Percentiles rank a stretch among this genome's conserved stretches.
These are phyloP conservation scores for Fopius arisanus DNA, from an alignment of 1,140 invertebrate genomes.

Conservation along the genomic window DNA sequence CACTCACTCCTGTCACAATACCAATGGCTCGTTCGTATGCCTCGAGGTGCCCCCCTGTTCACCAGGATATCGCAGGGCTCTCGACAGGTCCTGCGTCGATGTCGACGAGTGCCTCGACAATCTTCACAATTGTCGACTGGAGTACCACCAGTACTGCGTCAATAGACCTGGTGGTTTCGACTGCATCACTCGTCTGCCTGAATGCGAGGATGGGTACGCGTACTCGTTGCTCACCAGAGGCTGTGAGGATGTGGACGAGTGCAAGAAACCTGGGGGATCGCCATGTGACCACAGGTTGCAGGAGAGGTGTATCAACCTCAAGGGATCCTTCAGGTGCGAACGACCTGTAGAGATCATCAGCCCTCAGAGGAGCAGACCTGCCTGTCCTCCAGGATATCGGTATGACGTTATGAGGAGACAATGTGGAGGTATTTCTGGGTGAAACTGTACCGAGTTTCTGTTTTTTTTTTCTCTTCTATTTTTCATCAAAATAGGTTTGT, in stretches of 20 bases:
- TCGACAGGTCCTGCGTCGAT: slow-evolving; percentile 63
- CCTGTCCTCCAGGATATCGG: slow-evolving; percentile 84
- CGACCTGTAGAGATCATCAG: slow-evolving; percentile 53
- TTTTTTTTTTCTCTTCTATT: too few relatives aligned
- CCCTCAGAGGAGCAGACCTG: slow-evolving; percentile 43
- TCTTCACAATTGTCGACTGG: slow-evolving; percentile 48
- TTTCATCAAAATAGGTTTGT: too few relatives aligned
- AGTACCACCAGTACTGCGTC: slow-evolving; percentile 61
- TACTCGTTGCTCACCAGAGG: slow-evolving; percentile 49
- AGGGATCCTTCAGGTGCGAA: slow-evolving; percentile 68
- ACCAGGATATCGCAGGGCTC: slow-evolving; percentile 42
- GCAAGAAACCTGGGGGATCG: slow-evolving; percentile 52
- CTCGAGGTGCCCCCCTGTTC: slow-evolving; percentile 41
- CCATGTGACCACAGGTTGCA: slow-evolving; percentile 58
- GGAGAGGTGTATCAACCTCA: slow-evolving; percentile 67
- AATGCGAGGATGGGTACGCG: slow-evolving; percentile 53
- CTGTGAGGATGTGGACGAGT: slow-evolving; percentile 74
- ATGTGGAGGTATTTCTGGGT: slow-evolving; percentile 74
- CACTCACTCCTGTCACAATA: slow-evolving; percentile 49
- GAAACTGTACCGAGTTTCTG: too few relatives aligned
- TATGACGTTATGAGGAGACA: slow-evolving; percentile 72
- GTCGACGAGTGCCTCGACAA: slow-evolving; percentile 65
- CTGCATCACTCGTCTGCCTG: slow-evolving; percentile 55
- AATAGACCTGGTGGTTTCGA: slow-evolving; percentile 66
- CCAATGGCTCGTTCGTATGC: slow-evolving; percentile 51